Conservation (phyloP, 2,113 vertebrate species). For the Riparia riparia region DNA sequence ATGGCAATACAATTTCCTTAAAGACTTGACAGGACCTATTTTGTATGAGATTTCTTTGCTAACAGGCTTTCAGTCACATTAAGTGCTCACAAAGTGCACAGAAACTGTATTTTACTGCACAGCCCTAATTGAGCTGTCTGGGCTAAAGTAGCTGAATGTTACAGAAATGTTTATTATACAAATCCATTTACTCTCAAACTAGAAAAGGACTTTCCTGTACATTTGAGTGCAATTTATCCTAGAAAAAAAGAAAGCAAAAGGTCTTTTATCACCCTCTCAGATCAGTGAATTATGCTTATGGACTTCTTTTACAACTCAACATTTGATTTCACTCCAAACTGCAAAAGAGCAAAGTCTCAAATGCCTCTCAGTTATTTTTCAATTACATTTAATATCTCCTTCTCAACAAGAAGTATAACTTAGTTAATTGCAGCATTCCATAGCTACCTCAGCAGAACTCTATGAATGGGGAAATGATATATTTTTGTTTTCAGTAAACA, state of each 20-base stretch:
- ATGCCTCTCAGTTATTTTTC: conserved; percentile 34
- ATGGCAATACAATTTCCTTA: conserved; percentile 72
- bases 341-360: conserved; percentile 40
- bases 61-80: conserved; percentile 74
- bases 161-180: conserved; percentile 78
- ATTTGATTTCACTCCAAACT: conserved; percentile 47
- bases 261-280: conserved; percentile 67
- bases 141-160: conserved; percentile 66
- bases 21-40: conserved; percentile 70
- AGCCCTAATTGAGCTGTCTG: conserved; percentile 77
- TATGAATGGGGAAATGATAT: background rate
- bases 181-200: conserved; percentile 67
- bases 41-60: conserved; percentile 68
- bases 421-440: background rate
- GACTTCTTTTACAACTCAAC: conserved; percentile 44
- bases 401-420: conserved; percentile 14
- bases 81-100: conserved; percentile 67
- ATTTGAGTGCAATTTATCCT: conserved; percentile 60
- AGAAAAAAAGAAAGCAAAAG: conserved; percentile 32
- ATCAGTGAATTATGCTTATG: conserved; percentile 67
- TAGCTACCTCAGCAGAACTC: background rate
- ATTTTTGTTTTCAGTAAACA: conserved; percentile 1
- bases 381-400: conserved; percentile 1
- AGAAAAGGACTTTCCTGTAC: conserved; percentile 63
- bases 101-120: conserved; percentile 73